These are phyloP conservation scores for Diorhabda sublineata DNA, from an alignment of 1,140 invertebrate species.

Conservation along the genomic window DNA sequence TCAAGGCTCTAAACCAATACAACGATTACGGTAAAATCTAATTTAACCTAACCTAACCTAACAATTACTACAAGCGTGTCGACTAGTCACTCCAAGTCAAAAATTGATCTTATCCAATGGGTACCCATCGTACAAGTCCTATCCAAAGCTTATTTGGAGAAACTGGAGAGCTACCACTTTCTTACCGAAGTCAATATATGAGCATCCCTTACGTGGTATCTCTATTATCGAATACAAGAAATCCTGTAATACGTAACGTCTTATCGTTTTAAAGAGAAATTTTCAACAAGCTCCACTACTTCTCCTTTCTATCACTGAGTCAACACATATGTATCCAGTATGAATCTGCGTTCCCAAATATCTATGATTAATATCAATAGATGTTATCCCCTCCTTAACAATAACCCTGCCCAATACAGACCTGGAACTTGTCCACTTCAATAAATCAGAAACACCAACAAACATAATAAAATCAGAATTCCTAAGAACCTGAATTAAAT, in stretches of 20 bases:
- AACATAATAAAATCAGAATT: background rate
- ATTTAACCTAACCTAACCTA: too few relatives aligned
- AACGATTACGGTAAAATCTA: too few relatives aligned
- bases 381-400: background rate
- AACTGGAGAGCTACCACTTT: background rate
- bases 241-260: background rate
- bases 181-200: background rate
- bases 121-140: conserved; percentile 50
- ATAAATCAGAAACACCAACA: background rate
- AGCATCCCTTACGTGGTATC: background rate
- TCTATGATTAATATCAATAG: background rate
- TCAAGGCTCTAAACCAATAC: too few relatives aligned
- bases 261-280: too few relatives aligned
- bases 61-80: too few relatives aligned
- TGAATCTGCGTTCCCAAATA: too few relatives aligned
- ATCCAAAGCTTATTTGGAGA: background rate
- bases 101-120: too few relatives aligned
- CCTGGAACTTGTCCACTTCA: background rate
- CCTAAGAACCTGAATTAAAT: background rate
- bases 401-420: background rate
- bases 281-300: too few relatives aligned
- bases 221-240: background rate
- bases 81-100: too few relatives aligned
- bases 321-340: too few relatives aligned
- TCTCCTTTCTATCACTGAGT: too few relatives aligned